Base-by-base conservation (phyloP, 1,140 invertebrate genomes). In the Ostrea denselamellosa region DNA sequence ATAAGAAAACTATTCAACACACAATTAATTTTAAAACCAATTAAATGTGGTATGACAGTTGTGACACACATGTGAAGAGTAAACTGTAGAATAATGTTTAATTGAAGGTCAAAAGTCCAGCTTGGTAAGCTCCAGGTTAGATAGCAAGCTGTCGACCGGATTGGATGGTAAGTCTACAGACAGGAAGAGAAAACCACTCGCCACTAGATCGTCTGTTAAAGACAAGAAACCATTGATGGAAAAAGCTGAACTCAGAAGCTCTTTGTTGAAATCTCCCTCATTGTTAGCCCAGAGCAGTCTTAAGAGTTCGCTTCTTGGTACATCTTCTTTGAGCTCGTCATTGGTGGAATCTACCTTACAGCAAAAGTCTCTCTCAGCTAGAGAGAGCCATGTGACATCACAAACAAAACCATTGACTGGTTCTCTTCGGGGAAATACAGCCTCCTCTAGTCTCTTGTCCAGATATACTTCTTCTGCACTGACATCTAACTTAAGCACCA, bases 151-250 rank as follows among this genome's bases (percentile, higher is more conserved):
- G 3, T 14, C 25, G 10, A 12, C 9, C 10, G 51, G 82, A 19
- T n/a, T 34, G 19, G 82, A 2, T 17, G 44, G 82, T 28, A 19
- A n/a, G 22, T 53, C 51, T 10, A 25, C 17, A 17, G 44, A 51
- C 82, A 83, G 82, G 22, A 83, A 83, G 53, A 83, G 82, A 19
- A 83, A 83, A 54, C 82, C 34, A n/a, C 51, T n/a, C 17, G n/a
- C 82, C n/a, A 25, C 5, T 10, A 83, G 53, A 83, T 22, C 53
- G n/a, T 53, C 44, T 8, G 44, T 54, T 22, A 9, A 83, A 53
- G 53, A 53, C 44, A 83, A 83, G 82, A 83, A 83, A 83, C 82
- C 51, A 52, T 22, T 54, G 19, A 44, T 83, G 44, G 82, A 83
- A 12, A 83, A 83, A 83, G 14, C 51, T 19, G 4, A 51, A 10